Percentiles rank a stretch among this genome's conserved stretches.
Conservation (phyloP, 1,140 invertebrate species). For the Lasaia peninsularis region DNA sequence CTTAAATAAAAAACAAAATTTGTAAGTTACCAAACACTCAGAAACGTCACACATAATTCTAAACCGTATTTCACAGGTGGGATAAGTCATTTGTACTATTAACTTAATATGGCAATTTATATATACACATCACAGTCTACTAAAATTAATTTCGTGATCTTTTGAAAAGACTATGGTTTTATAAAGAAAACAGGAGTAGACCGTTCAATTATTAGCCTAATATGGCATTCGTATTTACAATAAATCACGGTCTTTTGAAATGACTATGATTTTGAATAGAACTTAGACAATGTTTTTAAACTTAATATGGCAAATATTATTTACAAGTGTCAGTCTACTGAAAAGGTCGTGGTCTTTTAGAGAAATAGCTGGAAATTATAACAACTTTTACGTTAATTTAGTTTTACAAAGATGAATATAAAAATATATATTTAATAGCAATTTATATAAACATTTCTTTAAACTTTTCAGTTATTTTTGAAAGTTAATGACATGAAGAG, state of each 20-base stretch:
- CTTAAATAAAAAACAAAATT: no score
- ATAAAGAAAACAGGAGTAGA: slow-evolving; percentile 4
- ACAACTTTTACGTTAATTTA: no score
- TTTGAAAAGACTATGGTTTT: slow-evolving; percentile 7
- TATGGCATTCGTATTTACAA: slow-evolving; percentile 15
- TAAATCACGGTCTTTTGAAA: slow-evolving; percentile 18
- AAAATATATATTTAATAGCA: no score
- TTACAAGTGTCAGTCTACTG: slow-evolving; percentile 3
- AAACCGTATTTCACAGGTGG: slow-evolving; percentile 39
- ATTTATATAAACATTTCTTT: no score
- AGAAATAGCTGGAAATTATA: no score
- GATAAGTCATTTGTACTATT: slow-evolving; percentile 50
- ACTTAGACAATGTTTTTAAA: slow-evolving; percentile 22
- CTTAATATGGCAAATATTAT: slow-evolving; percentile 10
- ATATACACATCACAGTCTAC: slow-evolving; percentile 36
- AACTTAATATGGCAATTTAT: slow-evolving; percentile 49
- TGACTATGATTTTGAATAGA: background rate
- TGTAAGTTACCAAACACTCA: slow-evolving; percentile 4
- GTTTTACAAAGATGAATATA: no score
- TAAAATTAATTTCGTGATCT: slow-evolving; percentile 14
- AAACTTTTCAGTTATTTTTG: no score
- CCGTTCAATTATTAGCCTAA: background rate
- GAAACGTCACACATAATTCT: slow-evolving; percentile 9
- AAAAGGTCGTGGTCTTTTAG: background rate
- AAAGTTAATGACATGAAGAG: no score